Evolutionary conservation across 2,888 invertebrate genomes (phyloP), one percentile per base, ranked within the genome.

Genomic region (Standfussiana lucernea): DNA sequence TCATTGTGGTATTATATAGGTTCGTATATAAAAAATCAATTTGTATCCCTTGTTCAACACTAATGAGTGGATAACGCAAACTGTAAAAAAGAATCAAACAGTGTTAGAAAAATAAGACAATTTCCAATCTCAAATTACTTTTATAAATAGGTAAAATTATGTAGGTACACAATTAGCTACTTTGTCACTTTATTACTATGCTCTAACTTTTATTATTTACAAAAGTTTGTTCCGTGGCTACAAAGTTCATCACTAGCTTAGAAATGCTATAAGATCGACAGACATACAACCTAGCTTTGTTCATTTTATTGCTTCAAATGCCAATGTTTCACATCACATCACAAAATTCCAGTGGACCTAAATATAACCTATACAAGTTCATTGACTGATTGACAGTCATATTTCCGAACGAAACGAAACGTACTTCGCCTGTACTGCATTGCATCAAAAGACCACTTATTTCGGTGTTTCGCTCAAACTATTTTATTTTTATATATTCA

Each of bases 331-430:
- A 18, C 40, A 66, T 85, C 61, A 53, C 40, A 18, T 21, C 10
- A 15, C 65, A 73, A 85, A 78, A 87, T 85, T 83, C 78, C 86
- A 64, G 24, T 72, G 67, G 64, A 75, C 69, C 68, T 75, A 77
- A 71, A 75, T 74, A 79, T 74, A 79, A 79, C 75, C 70, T 71
- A 47, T 18, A 50, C 53, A 80, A 83, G 89, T 90, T 92, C 90
- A 86, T 70, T 85, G 84, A 84, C 83, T 86, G 87, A 77, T 83
- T 89, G 85, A 89, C 86, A 86, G 76, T 77, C 75, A 72, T 82
- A 88, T 90, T 92, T 91, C 90, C 79, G 89, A 91, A 91, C 91
- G 91, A 90, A 89, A 84, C 84, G 84, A 80, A 87, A 84, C 86
- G 86, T 89, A 89, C 76, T 79, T 80, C 78, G 75, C 40, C 81